Evolutionary conservation across 2,888 invertebrate genomes (phyloP), one percentile per base, ranked within the genome.

Genomic region (Quadroppia sp.): DNA sequence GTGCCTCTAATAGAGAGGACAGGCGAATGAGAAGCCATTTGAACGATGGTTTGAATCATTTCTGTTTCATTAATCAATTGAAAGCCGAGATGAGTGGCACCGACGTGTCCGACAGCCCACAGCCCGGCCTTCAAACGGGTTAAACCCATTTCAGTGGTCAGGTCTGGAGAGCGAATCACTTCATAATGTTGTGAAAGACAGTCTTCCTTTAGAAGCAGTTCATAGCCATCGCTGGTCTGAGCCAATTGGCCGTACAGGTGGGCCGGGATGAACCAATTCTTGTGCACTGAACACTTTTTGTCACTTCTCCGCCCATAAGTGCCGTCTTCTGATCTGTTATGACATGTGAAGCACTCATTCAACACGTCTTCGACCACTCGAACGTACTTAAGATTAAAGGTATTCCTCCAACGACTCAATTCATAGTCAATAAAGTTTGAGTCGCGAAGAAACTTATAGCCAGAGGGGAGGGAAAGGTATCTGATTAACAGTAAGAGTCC

Each of bases 1-100:
- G 94, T 93, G 1, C 83, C 94, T 76, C 94, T 86, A 71, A 97
- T 86, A 0, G 94, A 90, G 81, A 94, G 93, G 53, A 95, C 90
- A 3, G 88, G 87, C 82, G 90, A 89, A 78, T 87, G 87, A 81
- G 90, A 90, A 0, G 92, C 93, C 77, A 95, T 82, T 70, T 87
- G 82, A 76, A 92, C 83, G 13, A 84, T 79, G 36, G 81, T 80
- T 75, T 84, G 84, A 61, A 87, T 80, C n/a, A 87, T 81, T 70
- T 83, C 83, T 59, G 87, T 83, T 45, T 86, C 85, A 80, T 88
- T 86, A 40, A 95, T 84, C 79, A 89, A 87, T 71, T 88, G 87
- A 11, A 92, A 86, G 3, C 95, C 95, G 78, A 88, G 86, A 0
- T 87, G 83, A 9, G 92, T 90, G 0, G 89, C 89, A 9, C 83